A percentile compares a stretch with the other conserved stretches of the same genome.
These are phyloP conservation scores for Entomyzon cyanotis DNA, from an alignment of 2,113 vertebrate species.

Conservation along the genomic window DNA sequence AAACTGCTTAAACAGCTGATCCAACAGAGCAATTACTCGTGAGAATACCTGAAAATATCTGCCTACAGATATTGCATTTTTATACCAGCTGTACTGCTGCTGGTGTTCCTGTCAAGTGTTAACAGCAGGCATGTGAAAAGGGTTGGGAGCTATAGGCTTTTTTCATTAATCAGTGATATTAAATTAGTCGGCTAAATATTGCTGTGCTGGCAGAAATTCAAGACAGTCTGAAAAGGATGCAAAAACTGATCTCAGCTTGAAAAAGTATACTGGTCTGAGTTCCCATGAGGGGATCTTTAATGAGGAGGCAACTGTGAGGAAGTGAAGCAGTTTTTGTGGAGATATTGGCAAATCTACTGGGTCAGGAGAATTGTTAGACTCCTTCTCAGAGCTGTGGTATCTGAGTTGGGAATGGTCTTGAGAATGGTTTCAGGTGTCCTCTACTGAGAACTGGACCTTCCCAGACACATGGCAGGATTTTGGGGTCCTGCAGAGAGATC, in stretches of 20 bases:
- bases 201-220: constrained; percentile 16
- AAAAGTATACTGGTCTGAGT: not conserved
- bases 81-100: not conserved
- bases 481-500: not conserved
- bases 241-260: not conserved
- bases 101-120: constrained; percentile 34
- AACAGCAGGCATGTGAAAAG: not conserved
- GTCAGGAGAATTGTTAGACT: not conserved
- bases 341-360: not conserved
- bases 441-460: not conserved
- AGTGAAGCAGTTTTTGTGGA: not conserved
- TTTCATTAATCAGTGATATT: constrained; percentile 43
- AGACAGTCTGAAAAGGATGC: not conserved
- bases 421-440: not conserved
- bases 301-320: not conserved
- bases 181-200: constrained; percentile 35
- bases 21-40: not conserved
- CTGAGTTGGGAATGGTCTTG: not conserved
- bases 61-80: not conserved
- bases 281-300: not conserved
- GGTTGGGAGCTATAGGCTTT: constrained; percentile 12
- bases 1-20: not conserved
- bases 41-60: not conserved
- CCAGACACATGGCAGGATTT: not conserved
- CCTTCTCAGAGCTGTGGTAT: not conserved